Evolutionary conservation across 2,888 invertebrate genomes (phyloP), one percentile per base, ranked within the genome.

Genomic region (Apotomis capreana): DNA sequence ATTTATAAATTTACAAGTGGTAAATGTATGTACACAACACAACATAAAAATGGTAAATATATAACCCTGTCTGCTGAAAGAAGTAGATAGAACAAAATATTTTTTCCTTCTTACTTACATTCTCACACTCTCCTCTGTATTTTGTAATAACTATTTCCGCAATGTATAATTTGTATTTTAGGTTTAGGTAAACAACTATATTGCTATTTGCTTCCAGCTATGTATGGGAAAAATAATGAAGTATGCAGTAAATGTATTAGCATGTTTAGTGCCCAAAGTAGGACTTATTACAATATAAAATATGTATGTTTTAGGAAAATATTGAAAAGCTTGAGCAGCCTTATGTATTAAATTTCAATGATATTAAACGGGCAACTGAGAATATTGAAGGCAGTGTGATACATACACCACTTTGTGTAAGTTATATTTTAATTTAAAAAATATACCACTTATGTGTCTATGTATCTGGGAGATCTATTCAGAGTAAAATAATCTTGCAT

Each of bases 361-460:
- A 91, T 80, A 89, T 92, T 36, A 91, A 89, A 81, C 80, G 86
- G 78, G 92, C 92, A 3, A 84, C 87, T 0, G 89, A 91, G 62
- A 84, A 85, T 69, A 90, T 91, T 64, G 89, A 91, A 78, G 88
- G 88, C 69, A 89, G 87, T 63, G 85, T 92, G 49, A 92, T 92
- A 80, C 92, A 92, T 74, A 93, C 92, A 15, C 92, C 92, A 13
- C 84, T 93, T 63, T 92, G 92, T 79, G 92, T 93, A 81, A 80
- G 91, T 86, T 76, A 12, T 55, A 8, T 51, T 49, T 15, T 26
- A 26, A 26, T 26, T 26, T 26, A 26, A 26, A 26, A 26, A 26
- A 26, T 26, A 26, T 26, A 26, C 26, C 26, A 26, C 26, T 2
- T 26, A 26, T 26, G 26, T 26, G 26, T 26, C 26, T 26, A 26